A percentile compares a stretch with the other conserved stretches of the same genome.
Conservation (phyloP, 2,888 invertebrate genomes). For the Tetheella fluctuosa region DNA sequence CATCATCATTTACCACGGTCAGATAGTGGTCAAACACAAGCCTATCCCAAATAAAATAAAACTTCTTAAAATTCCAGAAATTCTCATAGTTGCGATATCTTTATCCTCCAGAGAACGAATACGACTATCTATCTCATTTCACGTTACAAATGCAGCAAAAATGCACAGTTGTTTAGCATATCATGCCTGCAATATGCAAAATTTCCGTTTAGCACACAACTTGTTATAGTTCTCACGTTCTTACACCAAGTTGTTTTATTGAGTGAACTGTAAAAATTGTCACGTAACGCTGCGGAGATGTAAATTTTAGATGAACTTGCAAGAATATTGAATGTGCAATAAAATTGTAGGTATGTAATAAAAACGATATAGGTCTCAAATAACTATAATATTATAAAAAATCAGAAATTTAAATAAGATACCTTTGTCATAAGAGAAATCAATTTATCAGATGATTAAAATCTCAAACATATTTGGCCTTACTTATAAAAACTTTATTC, state of each 20-base stretch:
- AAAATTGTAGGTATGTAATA: too few species aligned
- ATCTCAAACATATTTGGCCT: too few species aligned
- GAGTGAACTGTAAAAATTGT: conserved; percentile 12
- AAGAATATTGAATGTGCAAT: background rate
- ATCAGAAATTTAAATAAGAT: too few species aligned
- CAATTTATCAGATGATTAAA: too few species aligned
- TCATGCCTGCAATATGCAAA: conserved; percentile 4
- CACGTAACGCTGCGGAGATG: conserved; percentile 11
- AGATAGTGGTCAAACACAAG: too few species aligned
- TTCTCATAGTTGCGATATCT: background rate
- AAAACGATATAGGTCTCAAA: background rate
- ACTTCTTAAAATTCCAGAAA: background rate
- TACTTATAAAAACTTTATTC: too few species aligned
- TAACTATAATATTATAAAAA: too few species aligned
- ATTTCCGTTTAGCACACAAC: conserved; percentile 4
- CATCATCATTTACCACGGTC: too few species aligned
- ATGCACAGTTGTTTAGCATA: conserved; percentile 1
- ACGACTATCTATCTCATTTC: background rate
- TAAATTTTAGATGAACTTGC: conserved; percentile 9
- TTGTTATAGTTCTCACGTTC: conserved; percentile 11
- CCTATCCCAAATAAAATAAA: too few species aligned
- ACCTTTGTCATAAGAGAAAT: too few species aligned
- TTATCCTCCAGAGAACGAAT: background rate
- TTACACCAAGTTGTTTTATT: conserved; percentile 8
- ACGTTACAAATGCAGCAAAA: background rate